A percentile compares a stretch with the other conserved stretches of the same genome.
Evolutionary conservation across 2,113 vertebrate species (phyloP).

Genomic region (Macaca nemestrina): DNA sequence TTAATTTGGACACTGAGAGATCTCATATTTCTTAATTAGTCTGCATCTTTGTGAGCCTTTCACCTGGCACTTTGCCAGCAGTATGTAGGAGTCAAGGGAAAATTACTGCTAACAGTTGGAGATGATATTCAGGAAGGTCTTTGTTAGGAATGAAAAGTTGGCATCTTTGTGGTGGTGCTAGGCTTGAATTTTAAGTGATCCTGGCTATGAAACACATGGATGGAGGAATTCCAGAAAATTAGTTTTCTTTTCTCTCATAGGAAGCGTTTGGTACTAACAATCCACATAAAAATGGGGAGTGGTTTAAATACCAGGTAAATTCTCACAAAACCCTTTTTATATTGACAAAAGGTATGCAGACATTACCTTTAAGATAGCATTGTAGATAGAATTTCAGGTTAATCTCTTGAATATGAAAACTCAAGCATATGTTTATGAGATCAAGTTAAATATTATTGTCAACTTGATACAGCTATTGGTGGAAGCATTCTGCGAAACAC

Average conservation of each 20-base stretch:
- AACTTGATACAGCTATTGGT: background rate
- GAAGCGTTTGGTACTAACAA: slow-evolving; percentile 12
- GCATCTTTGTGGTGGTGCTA: background rate
- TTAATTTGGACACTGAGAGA: background rate
- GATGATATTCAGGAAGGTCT: background rate
- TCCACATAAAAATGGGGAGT: background rate
- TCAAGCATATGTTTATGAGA: background rate
- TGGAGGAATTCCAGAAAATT: background rate
- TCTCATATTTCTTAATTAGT: slow-evolving; percentile 35
- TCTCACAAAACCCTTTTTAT: background rate
- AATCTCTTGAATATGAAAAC: background rate
- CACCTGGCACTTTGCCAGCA: background rate
- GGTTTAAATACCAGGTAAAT: slow-evolving; percentile 6
- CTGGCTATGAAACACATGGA: background rate
- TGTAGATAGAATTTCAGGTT: background rate
- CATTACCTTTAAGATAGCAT: background rate
- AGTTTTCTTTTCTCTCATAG: background rate
- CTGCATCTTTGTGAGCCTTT: slow-evolving; percentile 14
- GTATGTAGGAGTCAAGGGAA: background rate
- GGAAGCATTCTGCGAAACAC: background rate
- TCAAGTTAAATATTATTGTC: background rate
- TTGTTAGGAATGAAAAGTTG: slow-evolving; percentile 29
- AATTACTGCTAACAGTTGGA: background rate
- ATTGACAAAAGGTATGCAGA: background rate
- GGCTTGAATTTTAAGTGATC: slow-evolving; percentile 43